These are phyloP conservation scores for Otolemur crassicaudatus DNA, from an alignment of 2,797 vertebrate species.

Conservation along the genomic window DNA sequence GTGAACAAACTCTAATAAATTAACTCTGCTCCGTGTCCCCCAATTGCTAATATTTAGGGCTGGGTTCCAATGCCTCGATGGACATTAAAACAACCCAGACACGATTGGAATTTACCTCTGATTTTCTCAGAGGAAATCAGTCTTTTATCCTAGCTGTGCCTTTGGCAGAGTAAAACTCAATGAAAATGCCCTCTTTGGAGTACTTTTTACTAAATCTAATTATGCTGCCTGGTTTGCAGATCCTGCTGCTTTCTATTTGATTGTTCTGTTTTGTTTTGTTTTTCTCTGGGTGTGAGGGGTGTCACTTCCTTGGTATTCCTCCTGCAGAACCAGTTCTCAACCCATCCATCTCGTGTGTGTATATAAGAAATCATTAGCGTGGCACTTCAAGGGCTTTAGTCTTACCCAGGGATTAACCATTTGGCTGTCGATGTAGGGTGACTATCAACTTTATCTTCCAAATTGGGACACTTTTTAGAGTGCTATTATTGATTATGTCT, in stretches of 20 bases:
- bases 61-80: conserved; percentile 33
- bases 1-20: conserved; percentile 51
- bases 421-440: conserved; percentile 36
- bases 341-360: not conserved
- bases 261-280: not conserved
- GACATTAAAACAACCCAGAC: conserved; percentile 38
- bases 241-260: conserved; percentile 3
- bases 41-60: conserved; percentile 46
- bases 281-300: not conserved
- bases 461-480: conserved; percentile 64
- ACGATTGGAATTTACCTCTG: conserved; percentile 47
- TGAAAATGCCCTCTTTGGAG: conserved; percentile 40
- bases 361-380: conserved; percentile 37
- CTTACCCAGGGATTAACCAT: conserved; percentile 55
- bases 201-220: conserved; percentile 51
- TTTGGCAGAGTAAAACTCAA: conserved; percentile 37
- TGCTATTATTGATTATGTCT: conserved; percentile 64
- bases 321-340: not conserved
- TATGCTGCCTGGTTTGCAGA: not conserved
- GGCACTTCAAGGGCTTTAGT: conserved; percentile 33
- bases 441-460: conserved; percentile 66
- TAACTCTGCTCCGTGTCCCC: not conserved
- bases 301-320: conserved; percentile 40
- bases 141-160: conserved; percentile 61
- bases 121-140: conserved; percentile 64